Percentiles rank a stretch among this genome's conserved stretches.
phyloP scores from a whole-genome alignment of 1,140 invertebrate genomes.

The Platyscapa corneri region DNA sequence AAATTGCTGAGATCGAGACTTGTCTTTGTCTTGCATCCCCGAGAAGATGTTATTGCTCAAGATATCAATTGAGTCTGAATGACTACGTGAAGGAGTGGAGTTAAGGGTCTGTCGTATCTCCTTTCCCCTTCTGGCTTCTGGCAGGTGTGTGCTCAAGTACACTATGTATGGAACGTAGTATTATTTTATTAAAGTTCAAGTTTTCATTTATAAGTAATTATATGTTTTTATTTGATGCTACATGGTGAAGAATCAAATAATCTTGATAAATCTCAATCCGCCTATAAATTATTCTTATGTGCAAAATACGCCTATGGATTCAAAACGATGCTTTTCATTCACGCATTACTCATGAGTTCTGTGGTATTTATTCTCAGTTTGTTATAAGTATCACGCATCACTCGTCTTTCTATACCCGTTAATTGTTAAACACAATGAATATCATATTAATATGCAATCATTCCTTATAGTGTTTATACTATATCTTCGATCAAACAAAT shows the following conservation, averaged over 20 bases:
- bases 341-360: background rate
- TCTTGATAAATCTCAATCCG: slow-evolving; percentile 38
- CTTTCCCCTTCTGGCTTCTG: no score
- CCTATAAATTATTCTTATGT: no score
- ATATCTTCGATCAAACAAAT: background rate
- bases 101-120: no score
- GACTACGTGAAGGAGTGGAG: no score
- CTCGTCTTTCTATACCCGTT: background rate
- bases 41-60: no score
- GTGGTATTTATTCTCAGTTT: background rate
- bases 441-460: background rate
- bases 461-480: background rate
- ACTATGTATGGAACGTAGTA: no score
- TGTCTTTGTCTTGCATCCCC: no score
- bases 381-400: background rate
- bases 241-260: background rate
- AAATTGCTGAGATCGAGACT: no score
- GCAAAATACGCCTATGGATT: background rate
- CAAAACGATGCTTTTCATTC: slow-evolving; percentile 12
- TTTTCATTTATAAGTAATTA: no score
- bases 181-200: no score
- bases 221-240: background rate
- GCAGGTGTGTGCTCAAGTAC: no score
- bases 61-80: no score
- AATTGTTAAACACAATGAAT: background rate